These are phyloP conservation scores for Lasiurus cinereus DNA, from an alignment of 2,113 vertebrate species.

Conservation along the genomic window DNA sequence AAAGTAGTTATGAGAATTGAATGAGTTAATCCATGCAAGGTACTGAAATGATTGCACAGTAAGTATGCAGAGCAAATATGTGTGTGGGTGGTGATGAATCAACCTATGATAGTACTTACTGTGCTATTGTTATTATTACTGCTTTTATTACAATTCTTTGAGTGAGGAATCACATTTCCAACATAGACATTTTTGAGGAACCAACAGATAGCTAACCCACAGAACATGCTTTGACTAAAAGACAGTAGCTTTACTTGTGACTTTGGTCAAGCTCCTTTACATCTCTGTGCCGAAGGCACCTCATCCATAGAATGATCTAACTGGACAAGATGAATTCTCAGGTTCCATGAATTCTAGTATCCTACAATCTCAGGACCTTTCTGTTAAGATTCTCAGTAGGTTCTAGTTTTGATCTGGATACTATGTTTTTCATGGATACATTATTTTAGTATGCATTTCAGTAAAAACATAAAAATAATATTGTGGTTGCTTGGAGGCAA, in stretches of 20 bases:
- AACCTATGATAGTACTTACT: not conserved
- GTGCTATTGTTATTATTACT: not conserved
- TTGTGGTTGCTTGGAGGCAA: not conserved
- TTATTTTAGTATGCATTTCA: slow-evolving; percentile 11
- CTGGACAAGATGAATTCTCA: not conserved
- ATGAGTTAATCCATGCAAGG: not conserved
- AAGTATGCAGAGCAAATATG: not conserved
- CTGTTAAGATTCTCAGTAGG: not conserved
- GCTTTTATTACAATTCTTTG: slow-evolving; percentile 36
- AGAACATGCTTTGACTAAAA: slow-evolving; percentile 2
- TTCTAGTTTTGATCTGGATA: slow-evolving; percentile 15
- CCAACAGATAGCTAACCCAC: slow-evolving; percentile 1
- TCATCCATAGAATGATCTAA: slow-evolving; percentile 8
- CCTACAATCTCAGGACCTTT: slow-evolving; percentile 22
- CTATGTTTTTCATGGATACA: not conserved
- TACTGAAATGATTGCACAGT: not conserved
- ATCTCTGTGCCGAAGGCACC: not conserved
- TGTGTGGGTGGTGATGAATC: not conserved
- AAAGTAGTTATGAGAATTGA: slow-evolving; percentile 33
- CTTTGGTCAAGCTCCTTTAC: not conserved
- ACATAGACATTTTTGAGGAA: slow-evolving; percentile 51
- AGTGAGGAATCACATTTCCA: slow-evolving; percentile 36
- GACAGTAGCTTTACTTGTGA: not conserved
- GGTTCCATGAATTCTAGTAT: not conserved
- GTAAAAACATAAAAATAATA: not conserved